Conservation (phyloP, 2,888 invertebrate species). For the Papilio protenor region DNA sequence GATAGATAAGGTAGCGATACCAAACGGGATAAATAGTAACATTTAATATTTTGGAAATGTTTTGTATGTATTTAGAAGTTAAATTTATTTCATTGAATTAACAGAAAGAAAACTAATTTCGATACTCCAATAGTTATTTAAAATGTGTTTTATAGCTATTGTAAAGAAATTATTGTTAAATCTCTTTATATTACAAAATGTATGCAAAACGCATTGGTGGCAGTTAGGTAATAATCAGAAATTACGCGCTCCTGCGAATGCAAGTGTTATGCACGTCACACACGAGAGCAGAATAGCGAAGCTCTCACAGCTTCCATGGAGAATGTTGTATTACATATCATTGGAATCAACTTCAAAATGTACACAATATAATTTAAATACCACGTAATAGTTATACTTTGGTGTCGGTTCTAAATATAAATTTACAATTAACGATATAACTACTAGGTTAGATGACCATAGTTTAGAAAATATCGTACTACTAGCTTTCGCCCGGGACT, state of each 20-base stretch:
- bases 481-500: too few species aligned
- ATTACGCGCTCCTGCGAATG: conserved; percentile 19
- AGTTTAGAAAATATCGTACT: background rate
- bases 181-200: conserved; percentile 12
- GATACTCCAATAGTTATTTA: background rate
- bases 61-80: background rate
- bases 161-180: background rate
- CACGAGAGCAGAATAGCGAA: background rate
- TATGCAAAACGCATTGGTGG: conserved; percentile 21
- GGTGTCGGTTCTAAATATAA: too few species aligned
- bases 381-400: too few species aligned
- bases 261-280: background rate
- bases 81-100: background rate
- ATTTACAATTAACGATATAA: too few species aligned
- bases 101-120: background rate
- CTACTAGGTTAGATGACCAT: too few species aligned
- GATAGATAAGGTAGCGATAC: too few species aligned
- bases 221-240: conserved; percentile 30
- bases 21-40: too few species aligned
- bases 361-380: too few species aligned
- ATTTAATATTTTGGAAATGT: too few species aligned
- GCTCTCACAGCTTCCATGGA: background rate
- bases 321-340: background rate
- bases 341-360: too few species aligned
- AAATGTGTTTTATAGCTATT: background rate